Conservation (phyloP, 2,113 vertebrate genomes). For the Hymenochirus boettgeri region DNA sequence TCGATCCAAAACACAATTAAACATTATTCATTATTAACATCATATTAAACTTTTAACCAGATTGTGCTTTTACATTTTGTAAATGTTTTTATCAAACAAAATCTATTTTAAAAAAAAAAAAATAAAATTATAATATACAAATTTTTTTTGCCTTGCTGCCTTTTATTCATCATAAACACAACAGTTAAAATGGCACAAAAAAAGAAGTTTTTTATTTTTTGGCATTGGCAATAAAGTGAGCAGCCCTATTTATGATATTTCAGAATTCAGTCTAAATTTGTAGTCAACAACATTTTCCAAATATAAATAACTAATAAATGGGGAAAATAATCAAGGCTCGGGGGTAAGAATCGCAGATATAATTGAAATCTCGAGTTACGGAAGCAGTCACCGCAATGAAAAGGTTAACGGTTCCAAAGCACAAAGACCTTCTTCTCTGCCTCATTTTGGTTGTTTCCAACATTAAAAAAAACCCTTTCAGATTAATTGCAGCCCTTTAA, state of each 20-base stretch:
- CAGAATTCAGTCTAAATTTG: neutral
- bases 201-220: neutral
- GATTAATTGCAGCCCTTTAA: constrained; percentile 73
- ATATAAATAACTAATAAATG: neutral
- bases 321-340: too few species aligned
- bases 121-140: too few species aligned
- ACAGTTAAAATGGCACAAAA: neutral
- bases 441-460: constrained; percentile 47
- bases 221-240: neutral
- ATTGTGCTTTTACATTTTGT: too few species aligned
- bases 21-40: too few species aligned
- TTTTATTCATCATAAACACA: too few species aligned
- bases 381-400: neutral
- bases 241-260: neutral
- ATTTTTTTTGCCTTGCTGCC: too few species aligned
- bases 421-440: neutral
- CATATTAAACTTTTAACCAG: too few species aligned
- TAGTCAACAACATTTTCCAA: neutral
- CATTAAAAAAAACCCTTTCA: constrained; percentile 53
- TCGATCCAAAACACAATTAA: too few species aligned
- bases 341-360: neutral
- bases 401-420: neutral
- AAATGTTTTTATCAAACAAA: too few species aligned
- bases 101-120: too few species aligned
- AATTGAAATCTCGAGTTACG: neutral